Percentiles rank a stretch among this genome's conserved stretches.
Evolutionary conservation across 1,140 invertebrate genomes (phyloP).

Genomic region (Heliothis subflexa): DNA sequence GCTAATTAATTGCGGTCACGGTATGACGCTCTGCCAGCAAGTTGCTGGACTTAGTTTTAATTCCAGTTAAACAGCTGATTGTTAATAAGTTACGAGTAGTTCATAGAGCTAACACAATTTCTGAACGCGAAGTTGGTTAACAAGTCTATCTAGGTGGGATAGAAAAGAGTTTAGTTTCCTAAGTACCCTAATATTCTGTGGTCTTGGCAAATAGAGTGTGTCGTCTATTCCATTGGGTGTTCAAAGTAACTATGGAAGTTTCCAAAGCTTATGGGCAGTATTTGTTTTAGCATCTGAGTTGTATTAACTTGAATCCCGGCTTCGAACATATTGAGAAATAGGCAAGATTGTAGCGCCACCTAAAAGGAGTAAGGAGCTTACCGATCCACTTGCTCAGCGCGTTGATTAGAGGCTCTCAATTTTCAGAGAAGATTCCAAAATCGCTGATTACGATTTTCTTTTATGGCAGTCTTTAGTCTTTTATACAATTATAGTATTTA

Average conservation of each 20-base stretch:
- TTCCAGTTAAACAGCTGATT: neutral
- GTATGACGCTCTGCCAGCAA: neutral
- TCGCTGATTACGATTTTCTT: neutral
- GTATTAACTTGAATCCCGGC: neutral
- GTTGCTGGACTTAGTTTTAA: conserved; percentile 7
- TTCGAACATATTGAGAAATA: neutral
- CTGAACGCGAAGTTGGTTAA: conserved; percentile 19
- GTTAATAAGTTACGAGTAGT: conserved; percentile 12
- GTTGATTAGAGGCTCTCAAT: conserved; percentile 22
- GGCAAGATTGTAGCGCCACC: neutral
- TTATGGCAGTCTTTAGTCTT: neutral
- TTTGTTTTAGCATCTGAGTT: neutral
- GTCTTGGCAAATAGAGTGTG: conserved; percentile 13
- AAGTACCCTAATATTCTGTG: conserved; percentile 2
- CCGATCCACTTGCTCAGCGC: conserved; percentile 8
- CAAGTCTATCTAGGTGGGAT: conserved; percentile 19
- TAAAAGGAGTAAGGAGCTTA: conserved; percentile 8
- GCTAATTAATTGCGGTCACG: conserved; percentile 20
- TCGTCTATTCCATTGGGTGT: neutral
- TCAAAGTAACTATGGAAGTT: neutral
- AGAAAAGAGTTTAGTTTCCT: conserved; percentile 26
- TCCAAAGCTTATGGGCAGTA: no score
- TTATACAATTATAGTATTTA: neutral
- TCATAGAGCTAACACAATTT: conserved; percentile 20
- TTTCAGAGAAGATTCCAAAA: neutral